Evolutionary conservation across 1,140 invertebrate species (phyloP).

Genomic region (Stegodyphus mimosarum): DNA sequence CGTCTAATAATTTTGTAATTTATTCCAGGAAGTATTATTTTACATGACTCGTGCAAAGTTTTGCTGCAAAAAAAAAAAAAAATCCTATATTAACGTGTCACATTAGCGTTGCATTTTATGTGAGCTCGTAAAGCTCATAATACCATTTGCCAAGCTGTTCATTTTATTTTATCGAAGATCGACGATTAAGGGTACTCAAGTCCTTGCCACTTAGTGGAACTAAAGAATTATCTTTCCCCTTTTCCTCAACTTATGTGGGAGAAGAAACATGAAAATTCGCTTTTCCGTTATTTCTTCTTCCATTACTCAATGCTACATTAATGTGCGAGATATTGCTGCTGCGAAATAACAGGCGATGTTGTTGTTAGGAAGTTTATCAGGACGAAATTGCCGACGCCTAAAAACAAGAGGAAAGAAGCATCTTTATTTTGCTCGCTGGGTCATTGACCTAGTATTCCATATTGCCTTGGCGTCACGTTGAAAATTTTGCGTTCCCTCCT

Average conservation of each 20-base stretch:
- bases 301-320: slow-evolving; percentile 52
- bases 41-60: no score
- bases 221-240: neutral
- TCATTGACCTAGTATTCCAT: slow-evolving; percentile 43
- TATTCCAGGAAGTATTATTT: no score
- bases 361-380: slow-evolving; percentile 32
- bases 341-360: slow-evolving; percentile 28
- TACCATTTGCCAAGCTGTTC: no score
- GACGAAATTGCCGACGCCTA: slow-evolving; percentile 1
- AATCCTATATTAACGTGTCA: no score
- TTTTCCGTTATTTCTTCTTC: slow-evolving; percentile 30
- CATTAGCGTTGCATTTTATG: no score
- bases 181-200: no score
- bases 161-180: no score
- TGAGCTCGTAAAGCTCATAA: no score
- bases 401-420: slow-evolving; percentile 26
- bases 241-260: neutral
- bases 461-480: neutral
- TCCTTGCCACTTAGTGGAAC: no score
- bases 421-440: neutral
- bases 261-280: slow-evolving; percentile 50
- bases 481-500: no score
- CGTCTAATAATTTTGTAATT: no score
- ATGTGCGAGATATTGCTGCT: slow-evolving; percentile 27
- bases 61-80: no score